Base-by-base conservation (phyloP, 2,113 vertebrate genomes). In the Caracal caracal region DNA sequence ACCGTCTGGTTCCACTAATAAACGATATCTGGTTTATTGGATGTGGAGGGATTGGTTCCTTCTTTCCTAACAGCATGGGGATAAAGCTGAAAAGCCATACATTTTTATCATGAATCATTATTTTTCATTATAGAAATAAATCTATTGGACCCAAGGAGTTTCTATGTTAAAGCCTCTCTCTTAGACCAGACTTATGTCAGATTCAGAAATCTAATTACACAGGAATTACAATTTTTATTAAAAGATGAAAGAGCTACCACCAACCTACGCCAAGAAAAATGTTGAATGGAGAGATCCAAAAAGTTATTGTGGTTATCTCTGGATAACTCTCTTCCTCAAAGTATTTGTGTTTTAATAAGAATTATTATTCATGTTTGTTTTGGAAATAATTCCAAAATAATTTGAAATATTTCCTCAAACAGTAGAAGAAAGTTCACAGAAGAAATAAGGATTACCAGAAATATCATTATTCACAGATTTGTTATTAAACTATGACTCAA, bases 181-280 rank as follows among this genome's bases (percentile, higher is more conserved):
- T 30, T 28, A 61, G 10, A 22, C 28, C 53, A 92, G 82, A 63
- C 28, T 73, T 95, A 49, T 49, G 81, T 2, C 24, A 85, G n/a
- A 68, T 79, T 93, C 92, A 80, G 73, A 93, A 90, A 1, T 68
- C 15, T 56, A 91, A 82, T 90, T 96, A 91, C 82, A 76, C 28
- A 59, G 33, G 49, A 96, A 87, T 82, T 83, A 92, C 2, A 82
- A 51, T 71, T 78, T 70, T 94, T 63, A 92, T 35, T 78, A 70
- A 88, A 84, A 30, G 35, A 33, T 88, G 49, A 87, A 76, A 66
- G 4, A 87, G 33, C 16, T 17, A 88, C 66, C 19, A 63, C 17
- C 9, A 37, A 28, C 6, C 2, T 79, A 28, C 56, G 24, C 13
- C 43, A 94, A 88, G 84, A 70, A 70, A 92, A 87, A 91, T 28